A percentile compares a stretch with the other conserved stretches of the same genome.
These are phyloP conservation scores for Vultur gryphus DNA, from an alignment of 2,797 vertebrate genomes.

Conservation along the genomic window DNA sequence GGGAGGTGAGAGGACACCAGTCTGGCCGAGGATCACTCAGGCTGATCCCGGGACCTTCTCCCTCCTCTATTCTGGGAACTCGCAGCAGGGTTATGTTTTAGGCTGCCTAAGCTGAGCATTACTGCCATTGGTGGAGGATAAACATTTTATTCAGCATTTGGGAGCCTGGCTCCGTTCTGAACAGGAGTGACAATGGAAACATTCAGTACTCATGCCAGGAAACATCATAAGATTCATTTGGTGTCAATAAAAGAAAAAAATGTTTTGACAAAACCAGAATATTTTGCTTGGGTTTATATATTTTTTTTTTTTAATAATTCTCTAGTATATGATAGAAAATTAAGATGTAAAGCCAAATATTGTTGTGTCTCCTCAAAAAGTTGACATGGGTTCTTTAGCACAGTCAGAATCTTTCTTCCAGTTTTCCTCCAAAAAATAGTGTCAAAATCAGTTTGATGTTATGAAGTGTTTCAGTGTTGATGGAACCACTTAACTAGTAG, in stretches of 20 bases:
- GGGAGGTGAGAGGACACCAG: background rate
- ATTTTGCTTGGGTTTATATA: background rate
- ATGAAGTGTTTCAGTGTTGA: background rate
- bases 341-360: background rate
- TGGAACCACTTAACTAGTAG: background rate
- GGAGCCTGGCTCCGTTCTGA: background rate
- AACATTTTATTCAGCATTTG: background rate
- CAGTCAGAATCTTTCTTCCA: background rate
- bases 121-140: background rate
- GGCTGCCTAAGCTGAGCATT: background rate
- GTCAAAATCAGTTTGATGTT: background rate
- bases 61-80: background rate
- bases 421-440: background rate
- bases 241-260: slow-evolving; percentile 9
- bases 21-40: background rate
- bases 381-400: background rate
- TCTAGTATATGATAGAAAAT: background rate
- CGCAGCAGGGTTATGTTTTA: background rate
- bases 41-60: background rate
- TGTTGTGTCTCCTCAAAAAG: background rate
- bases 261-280: slow-evolving; percentile 28
- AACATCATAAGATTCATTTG: background rate
- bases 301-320: background rate
- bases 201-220: background rate
- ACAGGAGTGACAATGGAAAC: slow-evolving; percentile 16